phyloP scores from a whole-genome alignment of 2,797 vertebrate genomes.

The Cynodonichthys magdalenae region DNA sequence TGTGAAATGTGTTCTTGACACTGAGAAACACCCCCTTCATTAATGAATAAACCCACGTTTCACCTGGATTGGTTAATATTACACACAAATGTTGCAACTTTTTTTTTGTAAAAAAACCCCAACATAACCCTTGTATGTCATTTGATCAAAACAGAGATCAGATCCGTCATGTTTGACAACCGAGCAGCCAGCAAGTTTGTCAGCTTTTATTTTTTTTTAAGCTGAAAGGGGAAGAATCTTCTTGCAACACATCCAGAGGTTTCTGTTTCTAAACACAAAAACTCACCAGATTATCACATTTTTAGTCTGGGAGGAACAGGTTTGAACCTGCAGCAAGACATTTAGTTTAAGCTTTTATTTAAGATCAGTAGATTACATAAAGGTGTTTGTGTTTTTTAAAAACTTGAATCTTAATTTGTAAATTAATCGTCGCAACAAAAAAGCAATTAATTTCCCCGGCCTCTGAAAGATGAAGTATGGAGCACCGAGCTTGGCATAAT shows the following conservation, averaged over 20 bases:
- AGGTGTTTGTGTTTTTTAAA: not conserved
- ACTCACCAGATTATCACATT: not conserved
- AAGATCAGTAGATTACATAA: not conserved
- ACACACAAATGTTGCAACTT: not conserved
- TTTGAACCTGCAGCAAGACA: not conserved
- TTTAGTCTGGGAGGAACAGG: not conserved
- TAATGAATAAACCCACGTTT: not conserved
- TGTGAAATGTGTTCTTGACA: too few relatives aligned
- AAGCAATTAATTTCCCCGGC: too few relatives aligned
- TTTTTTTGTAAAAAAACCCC: not conserved
- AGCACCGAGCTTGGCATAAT: too few relatives aligned
- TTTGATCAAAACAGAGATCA: constrained; percentile 23
- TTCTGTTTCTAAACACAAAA: constrained; percentile 21
- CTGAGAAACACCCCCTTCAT: too few relatives aligned
- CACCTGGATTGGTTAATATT: not conserved
- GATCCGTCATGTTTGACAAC: not conserved
- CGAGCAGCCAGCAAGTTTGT: constrained; percentile 39
- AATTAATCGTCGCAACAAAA: too few relatives aligned
- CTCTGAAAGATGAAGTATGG: too few relatives aligned
- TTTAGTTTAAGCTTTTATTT: not conserved
- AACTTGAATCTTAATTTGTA: too few relatives aligned
- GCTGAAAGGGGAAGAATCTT: not conserved
- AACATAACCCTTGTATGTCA: rapidly evolving
- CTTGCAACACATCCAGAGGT: not conserved
- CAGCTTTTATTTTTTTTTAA: constrained; percentile 16